Evolutionary conservation across 2,888 invertebrate species (phyloP), one percentile per base, ranked within the genome.

Genomic region (Limnephilus marmoratus): DNA sequence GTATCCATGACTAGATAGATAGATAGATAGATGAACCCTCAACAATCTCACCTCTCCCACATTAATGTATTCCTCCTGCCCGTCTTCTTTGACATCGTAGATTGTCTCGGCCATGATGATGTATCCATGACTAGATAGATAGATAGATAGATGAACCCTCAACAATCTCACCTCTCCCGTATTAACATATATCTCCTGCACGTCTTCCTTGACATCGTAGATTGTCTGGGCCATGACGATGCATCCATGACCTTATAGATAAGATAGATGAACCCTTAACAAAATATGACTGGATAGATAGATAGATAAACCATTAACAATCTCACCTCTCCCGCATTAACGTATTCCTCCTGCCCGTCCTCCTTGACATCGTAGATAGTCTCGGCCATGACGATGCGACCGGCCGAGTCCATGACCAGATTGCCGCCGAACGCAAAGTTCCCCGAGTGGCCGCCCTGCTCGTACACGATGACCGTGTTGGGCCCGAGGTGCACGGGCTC

Each of bases 91-190:
- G 13, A 96, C 96, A 93, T 96, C 96, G 90, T 96, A 96, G 45
- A 96, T 96, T 0, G 96, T 96, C 93, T 96, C 96, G 0, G 96
- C 96, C 96, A 96, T 96, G 2, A 96, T 96, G 24, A 96, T 96
- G 37, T 41, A 92, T 96, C 96, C 95, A 96, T 96, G 0, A 96
- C 96, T 96, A 96, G 96, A 96, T 96, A 45, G 12, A 45, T 12
- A 45, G 12, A 45, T 12, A 85, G 49, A 15, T 49, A 4, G 49
- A 49, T 45, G 53, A 49, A 45, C 45, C 45, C 12, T 45, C 11
- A 45, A 45, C 45, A 45, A 45, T 45, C 90, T 81, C 13, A 91
- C 92, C 92, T 92, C 92, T 41, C 86, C 93, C 85, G 53, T 81
- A 49, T 85, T 93, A 45, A 93, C 92, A 45, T 89, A 91, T 34